Evolutionary conservation across 2,888 invertebrate species (phyloP).

Genomic region (Timandra comae): DNA sequence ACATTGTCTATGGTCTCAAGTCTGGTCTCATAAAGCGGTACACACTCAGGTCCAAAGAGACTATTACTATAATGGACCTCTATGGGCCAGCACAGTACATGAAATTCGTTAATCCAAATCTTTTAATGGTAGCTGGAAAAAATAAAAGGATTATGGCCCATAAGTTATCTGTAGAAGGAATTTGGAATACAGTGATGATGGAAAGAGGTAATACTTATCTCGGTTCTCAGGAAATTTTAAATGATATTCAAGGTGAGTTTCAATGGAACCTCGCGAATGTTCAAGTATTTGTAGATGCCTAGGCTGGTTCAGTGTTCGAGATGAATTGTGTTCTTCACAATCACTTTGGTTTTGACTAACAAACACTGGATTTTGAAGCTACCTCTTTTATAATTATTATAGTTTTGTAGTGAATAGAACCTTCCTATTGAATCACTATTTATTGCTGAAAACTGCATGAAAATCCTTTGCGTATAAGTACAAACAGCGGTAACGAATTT

Average conservation of each 20-base stretch:
- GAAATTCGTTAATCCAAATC: conserved; percentile 45
- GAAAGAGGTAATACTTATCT: conserved; percentile 52
- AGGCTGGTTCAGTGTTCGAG: too few species aligned
- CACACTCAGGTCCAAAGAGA: conserved; percentile 50
- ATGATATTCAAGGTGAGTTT: conserved; percentile 54
- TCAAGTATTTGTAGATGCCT: too few species aligned
- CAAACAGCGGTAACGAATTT: too few species aligned
- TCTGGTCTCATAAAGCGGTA: conserved; percentile 62
- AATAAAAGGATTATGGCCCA: conserved; percentile 64
- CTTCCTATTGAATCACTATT: too few species aligned
- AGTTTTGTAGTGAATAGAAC: not conserved
- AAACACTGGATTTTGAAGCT: too few species aligned
- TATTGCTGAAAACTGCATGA: too few species aligned
- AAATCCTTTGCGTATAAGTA: too few species aligned
- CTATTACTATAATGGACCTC: conserved; percentile 51
- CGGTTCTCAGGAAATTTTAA: conserved; percentile 66
- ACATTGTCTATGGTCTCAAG: conserved; percentile 66
- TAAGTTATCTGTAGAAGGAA: conserved; percentile 30
- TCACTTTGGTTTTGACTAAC: too few species aligned
- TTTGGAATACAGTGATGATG: conserved; percentile 60
- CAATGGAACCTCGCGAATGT: too few species aligned
- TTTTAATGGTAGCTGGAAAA: conserved; percentile 59
- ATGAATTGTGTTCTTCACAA: too few species aligned
- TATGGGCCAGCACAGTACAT: conserved; percentile 59
- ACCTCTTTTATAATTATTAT: not conserved